Evolutionary conservation across 2,113 vertebrate species (phyloP).

Genomic region (Eulemur rufifrons): DNA sequence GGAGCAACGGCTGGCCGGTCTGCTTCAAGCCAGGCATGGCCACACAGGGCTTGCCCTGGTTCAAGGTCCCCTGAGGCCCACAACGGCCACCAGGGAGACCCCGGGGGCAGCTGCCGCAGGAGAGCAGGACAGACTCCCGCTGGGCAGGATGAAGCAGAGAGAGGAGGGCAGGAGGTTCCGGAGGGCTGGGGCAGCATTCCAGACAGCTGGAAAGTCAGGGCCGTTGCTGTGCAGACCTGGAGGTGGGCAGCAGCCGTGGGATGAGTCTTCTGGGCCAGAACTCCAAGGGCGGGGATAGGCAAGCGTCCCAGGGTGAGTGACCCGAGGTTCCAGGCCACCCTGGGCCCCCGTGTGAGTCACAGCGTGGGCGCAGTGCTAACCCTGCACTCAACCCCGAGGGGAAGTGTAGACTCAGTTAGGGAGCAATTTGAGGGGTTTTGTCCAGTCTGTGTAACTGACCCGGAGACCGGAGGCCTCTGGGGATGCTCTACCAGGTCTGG

Average conservation of each 20-base stretch:
- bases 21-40: background rate
- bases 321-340: background rate
- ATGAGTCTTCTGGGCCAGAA: too few species aligned
- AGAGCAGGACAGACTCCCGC: background rate
- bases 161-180: rapidly evolving
- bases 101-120: too few species aligned
- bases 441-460: background rate
- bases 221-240: rapidly evolving
- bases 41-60: rapidly evolving
- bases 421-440: rapidly evolving
- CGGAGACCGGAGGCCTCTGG: background rate
- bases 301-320: too few species aligned
- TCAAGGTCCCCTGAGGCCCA: rapidly evolving
- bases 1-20: rapidly evolving
- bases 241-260: background rate
- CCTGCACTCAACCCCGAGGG: background rate
- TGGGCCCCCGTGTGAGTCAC: background rate
- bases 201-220: too few species aligned
- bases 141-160: rapidly evolving
- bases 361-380: rapidly evolving
- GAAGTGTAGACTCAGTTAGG: too few species aligned
- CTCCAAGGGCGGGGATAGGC: too few species aligned
- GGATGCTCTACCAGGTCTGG: background rate
- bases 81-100: rapidly evolving
- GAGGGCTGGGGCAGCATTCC: rapidly evolving